A percentile compares a stretch with the other conserved stretches of the same genome.
These are phyloP conservation scores for Rhabdomys pumilio DNA, from an alignment of 2,797 vertebrate species.

Conservation along the genomic window DNA sequence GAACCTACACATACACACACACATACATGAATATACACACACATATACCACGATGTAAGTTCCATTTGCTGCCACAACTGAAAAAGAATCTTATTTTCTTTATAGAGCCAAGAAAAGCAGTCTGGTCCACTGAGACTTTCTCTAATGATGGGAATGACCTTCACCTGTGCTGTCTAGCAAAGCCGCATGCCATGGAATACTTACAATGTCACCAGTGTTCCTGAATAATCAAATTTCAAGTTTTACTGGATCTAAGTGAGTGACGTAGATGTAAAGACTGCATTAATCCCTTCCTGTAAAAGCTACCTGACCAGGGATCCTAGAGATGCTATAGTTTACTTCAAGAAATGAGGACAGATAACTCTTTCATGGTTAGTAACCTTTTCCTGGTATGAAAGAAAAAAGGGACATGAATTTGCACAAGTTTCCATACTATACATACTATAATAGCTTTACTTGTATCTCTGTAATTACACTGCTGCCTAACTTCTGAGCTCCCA, in stretches of 20 bases:
- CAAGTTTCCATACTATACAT: not conserved
- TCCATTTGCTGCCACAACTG: not conserved
- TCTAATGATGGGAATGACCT: not conserved
- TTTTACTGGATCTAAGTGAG: not conserved
- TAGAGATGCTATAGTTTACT: not conserved
- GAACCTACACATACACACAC: not conserved
- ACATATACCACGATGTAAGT: too few relatives aligned
- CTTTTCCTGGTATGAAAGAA: not conserved
- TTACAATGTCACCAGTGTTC: not conserved
- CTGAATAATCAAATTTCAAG: not conserved
- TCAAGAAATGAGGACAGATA: constrained; percentile 7
- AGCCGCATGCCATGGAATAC: not conserved
- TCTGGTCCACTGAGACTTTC: not conserved
- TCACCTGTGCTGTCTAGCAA: not conserved
- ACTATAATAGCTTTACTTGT: not conserved
- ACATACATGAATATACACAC: not conserved
- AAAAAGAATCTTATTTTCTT: not conserved
- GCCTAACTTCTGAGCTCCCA: not conserved
- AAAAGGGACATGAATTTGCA: not conserved
- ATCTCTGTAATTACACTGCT: not conserved
- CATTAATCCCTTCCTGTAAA: constrained; percentile 33
- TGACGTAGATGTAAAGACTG: not conserved
- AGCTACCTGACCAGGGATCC: not conserved
- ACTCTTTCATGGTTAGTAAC: not conserved
- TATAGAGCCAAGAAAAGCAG: not conserved